Conservation (phyloP, 1,140 invertebrate genomes). For the Tigriopus japonicus region DNA sequence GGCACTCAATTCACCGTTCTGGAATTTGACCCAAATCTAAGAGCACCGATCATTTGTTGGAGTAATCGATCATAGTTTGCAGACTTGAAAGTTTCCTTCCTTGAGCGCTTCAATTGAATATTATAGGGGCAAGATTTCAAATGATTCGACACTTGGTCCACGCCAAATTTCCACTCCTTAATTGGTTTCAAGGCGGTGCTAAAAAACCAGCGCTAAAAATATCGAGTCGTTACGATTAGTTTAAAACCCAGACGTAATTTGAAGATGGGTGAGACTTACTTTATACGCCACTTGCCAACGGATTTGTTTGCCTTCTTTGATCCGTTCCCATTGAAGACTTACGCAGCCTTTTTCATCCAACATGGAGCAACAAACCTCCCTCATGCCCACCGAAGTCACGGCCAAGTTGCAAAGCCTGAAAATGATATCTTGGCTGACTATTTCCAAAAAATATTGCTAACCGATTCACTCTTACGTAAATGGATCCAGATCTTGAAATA, state of each 20-base stretch:
- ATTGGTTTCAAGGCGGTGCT: not conserved
- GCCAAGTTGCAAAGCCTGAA: not conserved
- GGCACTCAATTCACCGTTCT: too few relatives aligned
- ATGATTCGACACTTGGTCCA: too few relatives aligned
- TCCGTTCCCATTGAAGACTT: not conserved
- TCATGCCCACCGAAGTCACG: not conserved
- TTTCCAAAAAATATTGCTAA: not conserved
- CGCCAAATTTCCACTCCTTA: slow-evolving; percentile 1
- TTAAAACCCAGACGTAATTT: too few relatives aligned
- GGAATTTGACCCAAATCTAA: too few relatives aligned
- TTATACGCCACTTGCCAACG: not conserved
- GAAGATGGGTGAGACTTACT: too few relatives aligned
- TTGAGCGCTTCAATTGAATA: too few relatives aligned
- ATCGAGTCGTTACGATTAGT: too few relatives aligned
- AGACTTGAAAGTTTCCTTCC: too few relatives aligned
- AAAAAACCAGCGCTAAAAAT: not conserved
- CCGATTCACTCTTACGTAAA: not conserved
- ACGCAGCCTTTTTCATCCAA: slow-evolving; percentile 7
- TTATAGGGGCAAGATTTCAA: too few relatives aligned
- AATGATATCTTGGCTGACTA: not conserved
- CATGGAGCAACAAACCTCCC: not conserved
- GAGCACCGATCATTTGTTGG: too few relatives aligned
- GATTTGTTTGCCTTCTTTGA: not conserved
- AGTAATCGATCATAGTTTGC: too few relatives aligned
- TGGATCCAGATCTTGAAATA: not conserved